phyloP scores from a whole-genome alignment of 2,113 vertebrate species.

The Clarias gariepinus region DNA sequence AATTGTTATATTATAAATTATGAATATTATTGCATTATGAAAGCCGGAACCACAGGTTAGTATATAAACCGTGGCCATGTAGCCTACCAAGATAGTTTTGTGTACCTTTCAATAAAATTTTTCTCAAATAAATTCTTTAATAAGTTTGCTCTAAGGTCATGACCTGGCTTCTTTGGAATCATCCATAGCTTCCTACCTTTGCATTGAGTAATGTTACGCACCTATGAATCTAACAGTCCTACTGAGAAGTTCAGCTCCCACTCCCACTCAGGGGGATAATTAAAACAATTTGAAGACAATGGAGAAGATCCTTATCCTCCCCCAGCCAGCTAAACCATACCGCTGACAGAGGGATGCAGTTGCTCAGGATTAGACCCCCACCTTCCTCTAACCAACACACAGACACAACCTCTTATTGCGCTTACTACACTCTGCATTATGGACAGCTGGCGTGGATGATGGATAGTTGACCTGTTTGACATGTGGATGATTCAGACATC shows the following conservation, averaged over 20 bases:
- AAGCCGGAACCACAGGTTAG: not conserved
- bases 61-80: not conserved
- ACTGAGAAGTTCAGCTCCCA: conserved; percentile 53
- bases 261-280: conserved; percentile 83
- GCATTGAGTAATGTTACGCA: conserved; percentile 48
- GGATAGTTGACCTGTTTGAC: not conserved
- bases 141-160: not conserved
- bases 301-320: conserved; percentile 77
- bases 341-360: conserved; percentile 75
- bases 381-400: not conserved
- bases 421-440: conserved; percentile 31
- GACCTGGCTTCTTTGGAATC: conserved; percentile 18
- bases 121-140: not conserved
- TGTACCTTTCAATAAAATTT: not conserved
- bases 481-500: conserved; percentile 10
- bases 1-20: not conserved
- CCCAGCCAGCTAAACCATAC: conserved; percentile 74
- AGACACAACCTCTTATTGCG: conserved; percentile 54
- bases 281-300: conserved; percentile 94
- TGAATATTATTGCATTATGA: not conserved
- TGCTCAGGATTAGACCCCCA: conserved; percentile 67
- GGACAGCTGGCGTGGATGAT: conserved; percentile 5
- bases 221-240: conserved; percentile 57
- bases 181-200: conserved; percentile 3
- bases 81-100: not conserved